Evolutionary conservation across 2,113 vertebrate species (phyloP), one percentile per base, ranked within the genome.

Genomic region (Ammodytes dubius): DNA sequence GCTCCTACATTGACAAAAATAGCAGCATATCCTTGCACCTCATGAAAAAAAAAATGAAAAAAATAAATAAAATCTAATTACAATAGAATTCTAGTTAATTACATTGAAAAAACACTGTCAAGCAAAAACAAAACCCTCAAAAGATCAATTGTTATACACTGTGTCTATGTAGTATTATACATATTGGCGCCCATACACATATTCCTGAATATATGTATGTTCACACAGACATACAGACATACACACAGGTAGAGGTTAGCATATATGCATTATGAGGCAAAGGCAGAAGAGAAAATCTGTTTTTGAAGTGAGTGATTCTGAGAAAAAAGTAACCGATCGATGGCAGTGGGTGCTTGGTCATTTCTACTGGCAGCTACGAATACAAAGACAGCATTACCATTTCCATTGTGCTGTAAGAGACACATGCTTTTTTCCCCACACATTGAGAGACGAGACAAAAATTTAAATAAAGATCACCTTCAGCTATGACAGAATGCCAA

Each of bases 21-120:
- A 97, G 96, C 96, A 97, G 96, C 95, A 94, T 90, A 93, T 95
- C 95, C 93, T 95, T 89, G 86, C 91, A 94, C 83, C 90, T 95
- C 90, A 88, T 93, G 58, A 86, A 89, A 83, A 92, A 63, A 40
- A 83, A 83, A 27, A 27, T 27, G 27, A 27, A 27, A 27, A 27
- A 27, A 27, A 27, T 27, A 27, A 27, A 27, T 27, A 27, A 1
- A 27, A 72, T 68, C 70, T 66, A 88, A 93, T 80, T 68, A 83
- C 85, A 85, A 84, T 52, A 90, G 84, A 86, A 88, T 53, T 77
- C 90, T 89, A 74, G 92, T 91, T 74, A 89, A 82, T 79, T 81
- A 82, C 87, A 89, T 42, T 82, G 86, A 91, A 87, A 27, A 90
- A 91, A 94, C 81, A 92, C 78, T 70, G 85, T 90, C 88, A 88